phyloP scores from a whole-genome alignment of 2,888 invertebrate genomes.

The Stramonita haemastoma region DNA sequence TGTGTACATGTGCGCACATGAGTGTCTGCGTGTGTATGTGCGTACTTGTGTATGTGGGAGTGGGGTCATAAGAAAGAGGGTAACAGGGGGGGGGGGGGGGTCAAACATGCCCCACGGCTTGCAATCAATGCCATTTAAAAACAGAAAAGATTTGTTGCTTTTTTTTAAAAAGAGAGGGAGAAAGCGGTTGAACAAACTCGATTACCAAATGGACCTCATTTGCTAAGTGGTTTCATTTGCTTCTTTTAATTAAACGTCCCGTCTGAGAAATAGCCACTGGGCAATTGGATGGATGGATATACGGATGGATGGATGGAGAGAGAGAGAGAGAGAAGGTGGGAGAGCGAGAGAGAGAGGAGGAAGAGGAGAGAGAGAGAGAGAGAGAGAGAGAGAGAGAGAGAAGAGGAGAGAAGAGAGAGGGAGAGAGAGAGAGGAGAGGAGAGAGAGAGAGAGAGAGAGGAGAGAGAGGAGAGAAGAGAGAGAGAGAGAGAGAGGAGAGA shows the following conservation, averaged over 20 bases:
- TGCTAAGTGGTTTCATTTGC: not conserved
- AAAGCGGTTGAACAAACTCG: not conserved
- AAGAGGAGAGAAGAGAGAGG: no score
- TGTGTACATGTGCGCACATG: not conserved
- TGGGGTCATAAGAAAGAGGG: not conserved
- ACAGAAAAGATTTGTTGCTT: not conserved
- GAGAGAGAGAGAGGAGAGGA: no score
- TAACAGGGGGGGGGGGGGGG: not conserved
- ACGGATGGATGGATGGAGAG: no score
- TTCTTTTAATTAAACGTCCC: not conserved
- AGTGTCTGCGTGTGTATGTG: constrained; percentile 14
- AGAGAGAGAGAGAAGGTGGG: no score
- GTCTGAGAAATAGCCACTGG: not conserved
- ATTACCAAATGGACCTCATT: not conserved
- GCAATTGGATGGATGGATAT: no score
- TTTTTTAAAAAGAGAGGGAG: not conserved
- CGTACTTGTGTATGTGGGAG: constrained; percentile 13
- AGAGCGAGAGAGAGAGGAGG: no score
- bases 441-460: no score
- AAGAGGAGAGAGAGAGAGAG: no score
- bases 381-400: no score
- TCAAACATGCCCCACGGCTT: no score
- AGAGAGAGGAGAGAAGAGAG: no score
- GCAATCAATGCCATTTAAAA: no score
- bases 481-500: not conserved